These are phyloP conservation scores for Andrena chrysosceles DNA, from an alignment of 2,888 invertebrate species.

Conservation along the genomic window DNA sequence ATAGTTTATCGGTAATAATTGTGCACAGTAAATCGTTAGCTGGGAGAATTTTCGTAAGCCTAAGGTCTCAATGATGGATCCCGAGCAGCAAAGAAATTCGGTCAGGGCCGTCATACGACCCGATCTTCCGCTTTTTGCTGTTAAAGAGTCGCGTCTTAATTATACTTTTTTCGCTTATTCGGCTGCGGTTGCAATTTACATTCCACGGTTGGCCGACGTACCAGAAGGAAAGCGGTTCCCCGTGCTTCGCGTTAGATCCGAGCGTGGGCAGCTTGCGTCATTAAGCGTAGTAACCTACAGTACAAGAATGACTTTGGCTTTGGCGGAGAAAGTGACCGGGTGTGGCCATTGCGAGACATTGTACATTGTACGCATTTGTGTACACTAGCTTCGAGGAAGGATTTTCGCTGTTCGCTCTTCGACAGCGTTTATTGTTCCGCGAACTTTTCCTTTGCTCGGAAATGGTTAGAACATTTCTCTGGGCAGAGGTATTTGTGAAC, in stretches of 20 bases:
- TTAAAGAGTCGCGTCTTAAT: constrained; percentile 55
- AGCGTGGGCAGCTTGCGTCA: constrained; percentile 76
- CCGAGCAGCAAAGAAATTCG: constrained; percentile 57
- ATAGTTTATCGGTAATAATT: too few species aligned
- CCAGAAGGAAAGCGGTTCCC: constrained; percentile 55
- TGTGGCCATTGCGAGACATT: constrained; percentile 69
- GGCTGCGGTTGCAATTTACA: constrained; percentile 56
- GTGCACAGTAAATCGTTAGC: not conserved
- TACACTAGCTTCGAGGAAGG: constrained; percentile 26
- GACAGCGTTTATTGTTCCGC: constrained; percentile 46
- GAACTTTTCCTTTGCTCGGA: constrained; percentile 14
- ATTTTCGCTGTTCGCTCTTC: constrained; percentile 46
- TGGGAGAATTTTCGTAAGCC: constrained; percentile 13
- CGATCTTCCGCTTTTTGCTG: constrained; percentile 60
- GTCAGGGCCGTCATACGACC: constrained; percentile 57
- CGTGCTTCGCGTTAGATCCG: constrained; percentile 63
- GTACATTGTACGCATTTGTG: constrained; percentile 49
- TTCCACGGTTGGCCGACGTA: constrained; percentile 45
- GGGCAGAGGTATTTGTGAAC: not conserved
- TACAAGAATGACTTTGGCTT: constrained; percentile 74
- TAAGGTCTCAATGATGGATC: constrained; percentile 17
- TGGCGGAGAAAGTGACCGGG: constrained; percentile 76
- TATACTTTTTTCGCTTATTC: constrained; percentile 40
- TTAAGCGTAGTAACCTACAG: constrained; percentile 71
- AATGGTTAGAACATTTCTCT: constrained; percentile 11